Evolutionary conservation across 2,888 invertebrate species (phyloP), one percentile per base, ranked within the genome.

Genomic region (Seira ritae): DNA sequence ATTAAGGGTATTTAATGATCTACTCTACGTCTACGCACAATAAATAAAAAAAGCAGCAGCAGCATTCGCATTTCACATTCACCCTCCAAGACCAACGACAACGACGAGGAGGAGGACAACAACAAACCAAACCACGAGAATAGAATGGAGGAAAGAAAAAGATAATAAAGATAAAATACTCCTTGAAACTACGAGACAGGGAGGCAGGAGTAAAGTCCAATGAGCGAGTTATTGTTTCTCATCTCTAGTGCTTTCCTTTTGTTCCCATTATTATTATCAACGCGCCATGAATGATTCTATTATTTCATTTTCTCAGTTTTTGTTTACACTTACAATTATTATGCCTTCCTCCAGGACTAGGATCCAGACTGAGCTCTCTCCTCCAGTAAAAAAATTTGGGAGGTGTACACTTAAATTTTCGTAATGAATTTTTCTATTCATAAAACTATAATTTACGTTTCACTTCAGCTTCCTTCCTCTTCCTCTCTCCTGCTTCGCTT

Each of bases 221-320:
- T 80, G 73, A 80, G 55, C 60, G 80, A 80, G 80, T 80, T 80
- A 79, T 79, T 79, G 78, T 79, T 73, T 79, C 8, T 31, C 31
- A 31, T 31, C 31, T 73, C 80, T 73, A 68, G 66, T 74, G 65
- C n/a, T 65, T 74, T 74, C 31, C 37, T 74, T 62, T 65, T 66
- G 31, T 66, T 23, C 65, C 31, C 12, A 23, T 73, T 80, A 60
- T 73, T 80, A 66, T 67, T 31, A 31, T 31, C 31, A 31, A 4
- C 31, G 22, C 31, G 22, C 31, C 65, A 72, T 65, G 42, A 79
- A 74, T 65, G 31, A 70, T 77, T 77, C 70, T 70, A 46, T 69
- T 70, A 31, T 31, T 31, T 31, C 31, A 77, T 71, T 46, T 42
- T 78, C 60, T 78, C 67, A 66, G 15, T 22, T 15, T 22, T 55